These are phyloP conservation scores for Leucoraja ocellata DNA, from an alignment of 2,797 vertebrate species.

Conservation along the genomic window DNA sequence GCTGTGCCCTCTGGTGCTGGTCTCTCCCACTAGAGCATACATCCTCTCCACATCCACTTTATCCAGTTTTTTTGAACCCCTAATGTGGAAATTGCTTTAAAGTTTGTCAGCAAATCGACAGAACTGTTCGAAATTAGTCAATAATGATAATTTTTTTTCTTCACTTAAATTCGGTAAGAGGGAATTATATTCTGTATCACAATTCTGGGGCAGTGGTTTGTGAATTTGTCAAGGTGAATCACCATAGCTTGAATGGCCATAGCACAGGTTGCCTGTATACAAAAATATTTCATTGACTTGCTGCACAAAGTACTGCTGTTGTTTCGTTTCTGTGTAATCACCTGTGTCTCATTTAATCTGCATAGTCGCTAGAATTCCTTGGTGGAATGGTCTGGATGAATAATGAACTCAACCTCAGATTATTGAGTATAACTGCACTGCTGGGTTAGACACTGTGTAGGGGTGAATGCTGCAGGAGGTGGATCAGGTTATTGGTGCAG, in stretches of 20 bases:
- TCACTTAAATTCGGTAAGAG: no score
- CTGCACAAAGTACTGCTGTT: not conserved
- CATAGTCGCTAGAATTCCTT: not conserved
- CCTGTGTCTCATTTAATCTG: not conserved
- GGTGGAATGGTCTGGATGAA: not conserved
- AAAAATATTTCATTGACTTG: not conserved
- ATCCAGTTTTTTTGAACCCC: not conserved
- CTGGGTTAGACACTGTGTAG: not conserved
- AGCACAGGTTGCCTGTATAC: not conserved
- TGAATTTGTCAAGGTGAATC: no score
- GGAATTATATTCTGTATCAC: no score
- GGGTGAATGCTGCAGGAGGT: not conserved
- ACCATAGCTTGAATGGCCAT: no score
- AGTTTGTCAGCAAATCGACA: not conserved
- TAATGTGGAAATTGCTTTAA: no score
- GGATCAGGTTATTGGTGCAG: not conserved
- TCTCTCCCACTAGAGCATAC: no score
- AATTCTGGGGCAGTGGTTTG: no score
- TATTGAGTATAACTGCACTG: not conserved
- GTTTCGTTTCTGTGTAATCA: not conserved
- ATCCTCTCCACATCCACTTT: no score
- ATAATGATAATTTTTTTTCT: no score
- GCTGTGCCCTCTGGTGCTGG: no score
- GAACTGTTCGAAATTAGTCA: not conserved
- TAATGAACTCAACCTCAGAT: not conserved